Evolutionary conservation across 2,888 invertebrate genomes (phyloP).

Genomic region (Drosophila prolongata): DNA sequence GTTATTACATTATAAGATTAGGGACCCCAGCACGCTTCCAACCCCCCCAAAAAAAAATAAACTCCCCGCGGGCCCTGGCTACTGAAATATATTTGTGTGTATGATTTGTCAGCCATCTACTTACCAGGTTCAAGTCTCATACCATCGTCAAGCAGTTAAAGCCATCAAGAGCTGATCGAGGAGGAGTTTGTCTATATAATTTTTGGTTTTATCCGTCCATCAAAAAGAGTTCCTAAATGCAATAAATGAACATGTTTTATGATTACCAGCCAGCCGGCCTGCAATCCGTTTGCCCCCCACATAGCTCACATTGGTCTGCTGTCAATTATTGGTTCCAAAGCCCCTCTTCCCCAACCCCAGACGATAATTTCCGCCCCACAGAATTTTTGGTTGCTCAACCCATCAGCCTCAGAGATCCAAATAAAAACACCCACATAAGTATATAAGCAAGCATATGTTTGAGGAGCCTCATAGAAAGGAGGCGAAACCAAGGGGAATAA

Average conservation of each 20-base stretch:
- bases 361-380: constrained; percentile 13
- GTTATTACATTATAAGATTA: constrained; percentile 53
- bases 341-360: too few relatives aligned
- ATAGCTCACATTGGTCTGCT: constrained; percentile 41
- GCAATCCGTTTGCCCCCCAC: background rate
- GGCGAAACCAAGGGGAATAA: constrained; percentile 35
- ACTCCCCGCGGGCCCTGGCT: constrained; percentile 37
- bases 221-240: constrained; percentile 79
- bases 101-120: constrained; percentile 36
- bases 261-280: constrained; percentile 45
- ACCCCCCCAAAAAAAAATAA: background rate
- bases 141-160: constrained; percentile 17
- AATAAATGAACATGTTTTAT: constrained; percentile 69
- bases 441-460: constrained; percentile 65
- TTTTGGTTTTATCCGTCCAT: constrained; percentile 83
- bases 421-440: constrained; percentile 28
- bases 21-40: constrained; percentile 12
- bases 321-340: constrained; percentile 41
- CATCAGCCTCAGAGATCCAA: constrained; percentile 21
- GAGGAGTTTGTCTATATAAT: constrained; percentile 50
- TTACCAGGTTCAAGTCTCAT: constrained; percentile 38
- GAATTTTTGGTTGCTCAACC: constrained; percentile 65
- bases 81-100: constrained; percentile 21
- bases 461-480: constrained; percentile 37
- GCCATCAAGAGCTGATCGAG: constrained; percentile 15